Percentiles rank a stretch among this genome's conserved stretches.
phyloP scores from a whole-genome alignment of 2,797 vertebrate genomes.

The Furcifer pardalis region DNA sequence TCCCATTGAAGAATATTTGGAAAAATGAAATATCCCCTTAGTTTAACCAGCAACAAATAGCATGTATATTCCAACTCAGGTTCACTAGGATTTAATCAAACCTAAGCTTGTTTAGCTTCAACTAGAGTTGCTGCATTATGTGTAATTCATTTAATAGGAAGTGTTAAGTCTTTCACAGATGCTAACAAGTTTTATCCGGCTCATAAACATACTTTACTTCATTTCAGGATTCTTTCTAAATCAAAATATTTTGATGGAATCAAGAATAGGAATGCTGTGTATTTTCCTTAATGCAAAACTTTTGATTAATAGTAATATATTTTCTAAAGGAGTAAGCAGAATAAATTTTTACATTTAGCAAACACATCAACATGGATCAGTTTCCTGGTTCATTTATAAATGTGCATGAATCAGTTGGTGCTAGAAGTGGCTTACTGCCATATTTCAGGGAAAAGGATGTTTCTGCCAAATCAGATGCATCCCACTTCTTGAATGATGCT shows the following conservation, averaged over 20 bases:
- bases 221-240: background rate
- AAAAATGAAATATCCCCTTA: background rate
- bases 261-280: background rate
- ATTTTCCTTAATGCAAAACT: background rate
- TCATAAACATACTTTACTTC: background rate
- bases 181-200: background rate
- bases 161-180: background rate
- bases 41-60: too few species aligned
- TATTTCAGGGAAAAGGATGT: background rate
- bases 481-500: slow-evolving; percentile 1
- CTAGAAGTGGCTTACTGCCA: background rate
- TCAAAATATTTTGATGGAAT: background rate
- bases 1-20: background rate
- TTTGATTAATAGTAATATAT: background rate
- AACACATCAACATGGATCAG: background rate
- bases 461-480: background rate
- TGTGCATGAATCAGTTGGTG: background rate
- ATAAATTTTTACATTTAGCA: background rate
- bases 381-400: background rate
- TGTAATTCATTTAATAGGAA: background rate
- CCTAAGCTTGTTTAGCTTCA: background rate
- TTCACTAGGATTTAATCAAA: background rate
- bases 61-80: background rate
- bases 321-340: background rate
- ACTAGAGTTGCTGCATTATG: background rate